Evolutionary conservation across 1,140 invertebrate genomes (phyloP), one percentile per base, ranked within the genome.

Genomic region (Lasaia peninsularis): DNA sequence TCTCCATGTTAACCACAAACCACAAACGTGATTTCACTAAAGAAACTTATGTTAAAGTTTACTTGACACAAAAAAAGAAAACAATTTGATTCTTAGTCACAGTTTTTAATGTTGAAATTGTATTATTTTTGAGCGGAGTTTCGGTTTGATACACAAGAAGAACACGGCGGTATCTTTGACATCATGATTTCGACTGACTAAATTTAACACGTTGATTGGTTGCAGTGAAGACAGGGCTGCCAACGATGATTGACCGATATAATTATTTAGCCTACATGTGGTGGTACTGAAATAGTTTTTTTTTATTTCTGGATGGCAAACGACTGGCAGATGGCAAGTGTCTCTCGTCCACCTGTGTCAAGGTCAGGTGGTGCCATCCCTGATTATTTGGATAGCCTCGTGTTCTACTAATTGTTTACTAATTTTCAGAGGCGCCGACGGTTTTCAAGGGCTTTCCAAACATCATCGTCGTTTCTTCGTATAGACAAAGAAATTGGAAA

Each of bases 111-210:
- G 9, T 16, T 48, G 14, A 40, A 16, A 40, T 12, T 11, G 24
- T 10, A 12, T 7, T 40, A 28, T 55, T 28, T 28, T 28, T 16
- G 35, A 48, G 44, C 35, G 24, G 28, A 60, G 24, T 35, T 31
- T 16, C 33, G 31, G 34, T 35, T 35, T 12, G 50, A 52, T 32
- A 8, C 12, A 31, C 52, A 31, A 8, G 16, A 52, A 32, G 48
- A 63, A 65, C 59, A 60, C 53, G 72, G 80, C 75, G 64, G 57
- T 74, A 69, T 73, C 67, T 69, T 63, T 71, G 74, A 75, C 80
- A 80, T 72, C 81, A 78, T 73, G 78, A 71, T 78, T 77, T 77
- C 63, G 65, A 87, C 84, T 87, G 81, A 79, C 84, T 87, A 87
- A 85, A 79, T 67, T 83, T 83, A 84, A 74, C 70, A 60, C 51